A percentile compares a stretch with the other conserved stretches of the same genome.
Conservation (phyloP, 53 echinoderm and acorn worm species). For the Temnopleurus reevesii region DNA sequence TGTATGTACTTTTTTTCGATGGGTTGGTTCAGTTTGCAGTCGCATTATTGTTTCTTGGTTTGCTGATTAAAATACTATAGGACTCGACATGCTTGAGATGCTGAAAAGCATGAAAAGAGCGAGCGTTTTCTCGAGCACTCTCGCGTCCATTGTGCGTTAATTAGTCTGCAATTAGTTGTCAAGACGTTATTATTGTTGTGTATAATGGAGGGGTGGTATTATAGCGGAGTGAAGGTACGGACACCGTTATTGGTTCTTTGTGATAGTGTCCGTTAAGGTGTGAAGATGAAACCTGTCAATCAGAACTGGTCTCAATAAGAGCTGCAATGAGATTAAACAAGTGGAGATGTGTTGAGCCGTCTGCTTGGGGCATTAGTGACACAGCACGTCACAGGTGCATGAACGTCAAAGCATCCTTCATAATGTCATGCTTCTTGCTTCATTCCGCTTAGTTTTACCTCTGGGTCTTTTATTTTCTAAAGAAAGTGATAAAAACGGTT, state of each 20-base stretch:
- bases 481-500: conserved; percentile 32
- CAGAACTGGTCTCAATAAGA: not conserved
- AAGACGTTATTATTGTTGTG: conserved; percentile 4
- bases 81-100: not conserved
- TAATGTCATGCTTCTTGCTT: conserved; percentile 51
- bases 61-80: conserved; percentile 9
- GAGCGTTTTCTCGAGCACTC: not conserved
- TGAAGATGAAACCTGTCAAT: conserved; percentile 34
- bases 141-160: conserved; percentile 43
- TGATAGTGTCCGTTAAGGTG: conserved; percentile 19
- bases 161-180: conserved; percentile 60
- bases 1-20: not conserved
- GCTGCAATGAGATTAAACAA: conserved; percentile 46
- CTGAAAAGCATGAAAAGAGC: not conserved
- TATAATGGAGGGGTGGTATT: conserved; percentile 20
- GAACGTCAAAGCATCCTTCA: conserved; percentile 41
- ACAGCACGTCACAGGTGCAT: conserved; percentile 46
- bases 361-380: conserved; percentile 56
- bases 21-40: not conserved
- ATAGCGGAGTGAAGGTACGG: conserved; percentile 1
- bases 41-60: not conserved
- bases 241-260: conserved; percentile 53
- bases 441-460: conserved; percentile 30
- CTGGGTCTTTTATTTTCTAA: conserved; percentile 27
- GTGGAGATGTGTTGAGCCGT: conserved; percentile 60